These are phyloP conservation scores for Megaleporinus macrocephalus DNA, from an alignment of 2,113 vertebrate genomes.

Conservation along the genomic window DNA sequence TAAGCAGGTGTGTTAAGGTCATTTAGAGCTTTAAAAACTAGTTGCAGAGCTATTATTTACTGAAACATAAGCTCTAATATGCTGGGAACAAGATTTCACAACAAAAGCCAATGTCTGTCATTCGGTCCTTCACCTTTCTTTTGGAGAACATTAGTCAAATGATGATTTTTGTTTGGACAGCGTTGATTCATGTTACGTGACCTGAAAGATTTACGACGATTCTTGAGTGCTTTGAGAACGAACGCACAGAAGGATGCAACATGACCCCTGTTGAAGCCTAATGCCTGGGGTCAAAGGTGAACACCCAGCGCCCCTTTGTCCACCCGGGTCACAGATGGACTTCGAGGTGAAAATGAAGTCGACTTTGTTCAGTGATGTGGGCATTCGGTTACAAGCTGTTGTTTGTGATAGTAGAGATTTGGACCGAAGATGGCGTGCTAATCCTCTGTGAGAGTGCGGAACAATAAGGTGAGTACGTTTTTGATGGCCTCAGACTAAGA, in stretches of 20 bases:
- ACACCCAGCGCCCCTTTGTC: constrained; percentile 39
- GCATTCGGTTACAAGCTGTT: constrained; percentile 28
- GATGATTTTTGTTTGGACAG: constrained; percentile 8
- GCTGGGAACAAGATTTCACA: no score
- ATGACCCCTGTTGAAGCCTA: constrained; percentile 39
- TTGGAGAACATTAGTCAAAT: not conserved
- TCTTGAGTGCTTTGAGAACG: not conserved
- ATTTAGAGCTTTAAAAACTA: no score
- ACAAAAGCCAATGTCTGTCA: not conserved
- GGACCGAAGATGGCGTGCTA: constrained; percentile 18
- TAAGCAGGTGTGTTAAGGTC: no score
- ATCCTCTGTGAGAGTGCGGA: not conserved
- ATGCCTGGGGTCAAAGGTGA: constrained; percentile 55
- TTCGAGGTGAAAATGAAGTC: constrained; percentile 39
- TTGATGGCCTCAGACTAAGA: not conserved
- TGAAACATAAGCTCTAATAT: no score
- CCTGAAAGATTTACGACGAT: constrained; percentile 4
- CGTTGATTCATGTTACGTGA: constrained; percentile 23
- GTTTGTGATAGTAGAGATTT: not conserved
- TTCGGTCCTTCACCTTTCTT: not conserved
- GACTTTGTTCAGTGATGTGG: constrained; percentile 18
- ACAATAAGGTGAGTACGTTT: not conserved
- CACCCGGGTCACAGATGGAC: constrained; percentile 49
- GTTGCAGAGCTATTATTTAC: no score
- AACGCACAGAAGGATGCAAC: constrained; percentile 28